These are phyloP conservation scores for Ceratina japonica DNA, from an alignment of 1,140 invertebrate genomes.

Conservation along the genomic window DNA sequence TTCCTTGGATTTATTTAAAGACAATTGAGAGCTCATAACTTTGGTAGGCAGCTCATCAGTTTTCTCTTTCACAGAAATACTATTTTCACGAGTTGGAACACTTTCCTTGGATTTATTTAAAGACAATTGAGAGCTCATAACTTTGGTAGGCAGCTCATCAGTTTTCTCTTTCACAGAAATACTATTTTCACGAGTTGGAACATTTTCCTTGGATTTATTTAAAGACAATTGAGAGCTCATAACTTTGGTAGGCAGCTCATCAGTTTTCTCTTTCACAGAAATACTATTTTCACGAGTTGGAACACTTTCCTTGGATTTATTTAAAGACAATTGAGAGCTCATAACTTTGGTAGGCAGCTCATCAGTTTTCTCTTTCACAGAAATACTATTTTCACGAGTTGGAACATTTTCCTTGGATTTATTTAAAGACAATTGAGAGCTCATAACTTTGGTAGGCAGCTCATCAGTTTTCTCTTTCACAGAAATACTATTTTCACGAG, in stretches of 20 bases:
- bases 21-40: too few relatives aligned
- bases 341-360: too few relatives aligned
- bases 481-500: neutral
- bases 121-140: too few relatives aligned
- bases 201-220: neutral
- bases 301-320: neutral
- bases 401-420: neutral
- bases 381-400: neutral
- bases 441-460: too few relatives aligned
- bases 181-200: neutral
- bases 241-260: too few relatives aligned
- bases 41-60: too few relatives aligned
- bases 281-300: neutral
- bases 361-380: neutral
- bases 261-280: neutral
- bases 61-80: neutral
- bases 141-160: too few relatives aligned
- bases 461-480: neutral
- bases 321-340: neutral
- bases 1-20: neutral
- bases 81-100: neutral
- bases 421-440: neutral
- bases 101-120: neutral
- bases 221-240: neutral
- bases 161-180: neutral